Evolutionary conservation across 2,113 vertebrate species (phyloP).

Genomic region (Cairina moschata): DNA sequence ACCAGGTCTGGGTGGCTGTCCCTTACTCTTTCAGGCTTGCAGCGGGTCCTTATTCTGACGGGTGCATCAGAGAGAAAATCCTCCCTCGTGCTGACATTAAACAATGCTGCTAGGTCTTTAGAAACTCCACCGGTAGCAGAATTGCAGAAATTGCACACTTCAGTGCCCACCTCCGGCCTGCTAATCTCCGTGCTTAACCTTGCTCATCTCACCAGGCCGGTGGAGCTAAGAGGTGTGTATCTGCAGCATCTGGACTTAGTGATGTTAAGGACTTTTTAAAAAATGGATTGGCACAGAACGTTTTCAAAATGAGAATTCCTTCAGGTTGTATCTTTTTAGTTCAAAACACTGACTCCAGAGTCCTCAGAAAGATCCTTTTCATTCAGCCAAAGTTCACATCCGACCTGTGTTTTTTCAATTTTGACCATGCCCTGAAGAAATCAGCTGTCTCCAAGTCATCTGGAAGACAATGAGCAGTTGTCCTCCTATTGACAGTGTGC

Average conservation of each 20-base stretch:
- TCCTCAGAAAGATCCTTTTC: neutral
- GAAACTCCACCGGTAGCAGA: slow-evolving; percentile 2
- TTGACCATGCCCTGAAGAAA: neutral
- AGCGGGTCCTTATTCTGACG: slow-evolving; percentile 32
- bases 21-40: neutral
- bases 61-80: slow-evolving; percentile 57
- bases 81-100: slow-evolving; percentile 59
- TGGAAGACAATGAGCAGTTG: neutral
- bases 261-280: neutral
- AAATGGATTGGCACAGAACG: neutral
- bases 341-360: rapidly evolving
- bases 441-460: neutral
- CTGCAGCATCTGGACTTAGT: neutral
- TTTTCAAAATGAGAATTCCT: neutral
- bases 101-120: slow-evolving; percentile 50
- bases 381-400: neutral
- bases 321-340: neutral
- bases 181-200: slow-evolving; percentile 61
- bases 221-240: neutral
- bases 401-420: rapidly evolving
- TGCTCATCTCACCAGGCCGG: slow-evolving; percentile 33
- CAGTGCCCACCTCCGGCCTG: slow-evolving; percentile 48
- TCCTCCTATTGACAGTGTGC: neutral
- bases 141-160: slow-evolving; percentile 58
- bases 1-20: slow-evolving; percentile 27